Evolutionary conservation across 2,797 vertebrate species (phyloP).

Genomic region (Myotis planiceps): DNA sequence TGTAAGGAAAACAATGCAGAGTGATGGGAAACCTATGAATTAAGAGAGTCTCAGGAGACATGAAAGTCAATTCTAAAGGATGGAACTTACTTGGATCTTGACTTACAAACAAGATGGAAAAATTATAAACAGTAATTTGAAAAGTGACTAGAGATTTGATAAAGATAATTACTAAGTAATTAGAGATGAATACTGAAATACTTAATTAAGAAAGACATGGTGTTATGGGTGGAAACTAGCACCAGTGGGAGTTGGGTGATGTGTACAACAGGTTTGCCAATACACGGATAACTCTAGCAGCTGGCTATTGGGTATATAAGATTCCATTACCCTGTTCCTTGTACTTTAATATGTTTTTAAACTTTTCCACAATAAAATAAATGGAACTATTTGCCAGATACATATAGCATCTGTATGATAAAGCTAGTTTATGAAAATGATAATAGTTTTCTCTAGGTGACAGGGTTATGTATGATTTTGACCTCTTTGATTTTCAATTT

Average conservation of each 20-base stretch:
- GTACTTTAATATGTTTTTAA: not conserved
- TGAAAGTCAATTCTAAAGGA: not conserved
- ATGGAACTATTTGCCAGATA: not conserved
- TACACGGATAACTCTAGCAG: not conserved
- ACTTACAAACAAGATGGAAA: not conserved
- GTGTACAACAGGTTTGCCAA: not conserved
- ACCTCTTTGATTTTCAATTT: not conserved
- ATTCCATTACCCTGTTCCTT: not conserved
- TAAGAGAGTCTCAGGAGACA: not conserved
- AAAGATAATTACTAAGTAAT: not conserved
- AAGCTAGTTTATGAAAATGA: not conserved
- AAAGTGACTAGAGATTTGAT: not conserved
- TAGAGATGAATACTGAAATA: not conserved
- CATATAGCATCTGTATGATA: not conserved
- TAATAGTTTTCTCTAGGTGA: not conserved
- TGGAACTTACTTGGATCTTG: not conserved
- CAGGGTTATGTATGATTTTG: not conserved
- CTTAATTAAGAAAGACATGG: not conserved
- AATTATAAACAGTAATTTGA: not conserved
- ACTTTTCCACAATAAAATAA: not conserved
- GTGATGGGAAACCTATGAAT: not conserved
- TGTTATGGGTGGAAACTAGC: too few species aligned
- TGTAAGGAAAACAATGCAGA: not conserved
- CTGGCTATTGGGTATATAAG: not conserved
- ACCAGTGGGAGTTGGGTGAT: not conserved